Evolutionary conservation across 2,888 invertebrate genomes (phyloP).

Genomic region (Gryllus longicercus): DNA sequence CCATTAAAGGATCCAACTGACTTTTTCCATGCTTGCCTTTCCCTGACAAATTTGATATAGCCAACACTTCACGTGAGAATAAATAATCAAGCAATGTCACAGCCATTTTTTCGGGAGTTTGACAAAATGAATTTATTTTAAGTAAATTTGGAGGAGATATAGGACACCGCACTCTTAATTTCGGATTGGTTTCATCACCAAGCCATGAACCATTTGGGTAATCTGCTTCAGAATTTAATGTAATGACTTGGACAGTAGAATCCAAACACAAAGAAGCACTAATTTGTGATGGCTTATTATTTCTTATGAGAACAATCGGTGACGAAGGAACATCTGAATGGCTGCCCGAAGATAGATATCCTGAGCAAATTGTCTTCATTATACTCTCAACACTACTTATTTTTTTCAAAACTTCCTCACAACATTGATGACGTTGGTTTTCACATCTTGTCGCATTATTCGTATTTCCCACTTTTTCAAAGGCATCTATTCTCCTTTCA

Average conservation of each 20-base stretch:
- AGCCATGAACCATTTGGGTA: constrained; percentile 53
- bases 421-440: constrained; percentile 35
- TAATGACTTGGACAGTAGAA: constrained; percentile 41
- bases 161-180: constrained; percentile 50
- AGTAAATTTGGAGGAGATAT: constrained; percentile 49
- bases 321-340: constrained; percentile 11
- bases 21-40: constrained; percentile 53
- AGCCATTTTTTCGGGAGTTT: constrained; percentile 55
- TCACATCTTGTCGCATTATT: constrained; percentile 28
- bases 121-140: constrained; percentile 52
- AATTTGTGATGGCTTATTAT: constrained; percentile 36
- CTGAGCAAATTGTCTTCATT: too few species aligned
- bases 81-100: constrained; percentile 52
- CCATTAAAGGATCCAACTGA: constrained; percentile 52
- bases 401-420: constrained; percentile 36
- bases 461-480: constrained; percentile 22
- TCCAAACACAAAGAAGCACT: constrained; percentile 37
- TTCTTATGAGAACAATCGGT: constrained; percentile 33
- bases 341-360: not conserved
- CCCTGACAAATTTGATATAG: constrained; percentile 52
- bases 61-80: constrained; percentile 52
- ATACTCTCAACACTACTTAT: constrained; percentile 28
- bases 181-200: constrained; percentile 50
- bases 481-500: not conserved
- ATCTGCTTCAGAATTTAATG: constrained; percentile 46